A percentile compares a stretch with the other conserved stretches of the same genome.
These are phyloP conservation scores for Aurelia aurita DNA, from an alignment of 30 jellyfish, hydroid and myxozoan species.

Conservation along the genomic window DNA sequence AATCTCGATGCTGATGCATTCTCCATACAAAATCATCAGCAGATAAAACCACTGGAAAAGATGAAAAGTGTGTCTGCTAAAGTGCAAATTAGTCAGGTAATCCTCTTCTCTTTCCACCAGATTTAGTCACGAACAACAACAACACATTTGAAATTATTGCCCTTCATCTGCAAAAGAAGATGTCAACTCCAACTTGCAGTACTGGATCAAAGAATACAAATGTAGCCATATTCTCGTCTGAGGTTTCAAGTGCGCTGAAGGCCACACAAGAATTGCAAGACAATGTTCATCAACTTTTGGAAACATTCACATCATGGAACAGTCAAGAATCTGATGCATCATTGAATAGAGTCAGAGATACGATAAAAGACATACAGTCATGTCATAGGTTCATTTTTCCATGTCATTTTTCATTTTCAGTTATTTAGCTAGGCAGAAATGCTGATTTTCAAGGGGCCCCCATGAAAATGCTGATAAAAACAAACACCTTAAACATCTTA, in stretches of 20 bases:
- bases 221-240: constrained; percentile 25
- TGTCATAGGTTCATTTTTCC: constrained; percentile 34
- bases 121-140: no score
- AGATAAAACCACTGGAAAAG: no score
- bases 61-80: no score
- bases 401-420: background rate
- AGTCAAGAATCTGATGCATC: constrained; percentile 58
- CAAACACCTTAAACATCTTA: no score
- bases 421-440: no score
- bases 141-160: background rate
- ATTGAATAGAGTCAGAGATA: constrained; percentile 29
- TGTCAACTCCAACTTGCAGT: constrained; percentile 19
- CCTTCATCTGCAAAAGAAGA: background rate
- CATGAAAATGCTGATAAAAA: no score
- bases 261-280: constrained; percentile 65
- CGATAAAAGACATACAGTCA: constrained; percentile 58
- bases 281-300: constrained; percentile 64
- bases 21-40: no score
- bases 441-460: no score
- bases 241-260: constrained; percentile 40
- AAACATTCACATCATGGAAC: constrained; percentile 49
- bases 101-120: no score
- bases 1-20: no score
- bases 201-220: constrained; percentile 6
- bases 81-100: no score